Evolutionary conservation across 2,888 invertebrate species (phyloP).

Genomic region (Malacosoma neustria): DNA sequence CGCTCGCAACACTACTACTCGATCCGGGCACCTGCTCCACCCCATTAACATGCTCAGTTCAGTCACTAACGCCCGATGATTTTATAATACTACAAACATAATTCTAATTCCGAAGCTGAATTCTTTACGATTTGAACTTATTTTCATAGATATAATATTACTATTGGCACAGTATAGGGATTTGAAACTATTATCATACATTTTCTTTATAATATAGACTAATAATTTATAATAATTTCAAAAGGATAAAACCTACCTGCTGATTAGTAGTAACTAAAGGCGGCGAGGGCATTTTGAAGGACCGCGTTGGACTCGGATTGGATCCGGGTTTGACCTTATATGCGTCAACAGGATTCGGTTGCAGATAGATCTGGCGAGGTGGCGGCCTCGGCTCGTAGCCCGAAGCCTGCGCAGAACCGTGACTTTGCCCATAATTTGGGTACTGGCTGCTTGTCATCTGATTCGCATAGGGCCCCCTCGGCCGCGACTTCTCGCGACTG

Average conservation of each 20-base stretch:
- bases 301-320: constrained; percentile 25
- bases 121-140: no score
- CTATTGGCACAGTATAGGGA: no score
- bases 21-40: constrained; percentile 3
- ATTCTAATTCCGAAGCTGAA: no score
- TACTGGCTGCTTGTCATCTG: constrained; percentile 29
- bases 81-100: no score
- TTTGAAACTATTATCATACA: no score
- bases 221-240: no score
- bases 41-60: no score
- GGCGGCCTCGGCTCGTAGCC: constrained; percentile 24
- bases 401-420: constrained; percentile 14
- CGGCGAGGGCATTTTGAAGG: constrained; percentile 68
- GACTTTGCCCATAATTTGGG: constrained; percentile 32
- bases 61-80: no score
- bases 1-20: constrained; percentile 10
- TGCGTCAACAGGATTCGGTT: constrained; percentile 32
- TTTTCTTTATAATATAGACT: no score
- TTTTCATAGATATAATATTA: no score
- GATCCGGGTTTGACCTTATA: constrained; percentile 43
- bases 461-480: constrained; percentile 40
- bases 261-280: constrained; percentile 41
- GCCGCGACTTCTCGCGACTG: constrained; percentile 46
- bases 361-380: constrained; percentile 36
- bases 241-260: constrained; percentile 33